These are phyloP conservation scores for Habrosyne pyritoides DNA, from an alignment of 2,888 invertebrate species.

Conservation along the genomic window DNA sequence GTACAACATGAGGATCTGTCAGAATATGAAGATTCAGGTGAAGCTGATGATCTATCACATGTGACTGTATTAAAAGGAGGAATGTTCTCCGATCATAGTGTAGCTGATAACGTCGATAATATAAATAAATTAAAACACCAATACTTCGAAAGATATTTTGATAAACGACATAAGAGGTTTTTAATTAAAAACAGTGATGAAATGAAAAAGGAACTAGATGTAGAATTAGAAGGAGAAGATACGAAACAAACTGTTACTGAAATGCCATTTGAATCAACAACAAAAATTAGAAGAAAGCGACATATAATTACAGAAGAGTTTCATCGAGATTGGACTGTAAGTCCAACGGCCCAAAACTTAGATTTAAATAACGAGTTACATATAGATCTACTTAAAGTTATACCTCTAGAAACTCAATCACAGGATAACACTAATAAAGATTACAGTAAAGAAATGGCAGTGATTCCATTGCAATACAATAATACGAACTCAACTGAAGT, in stretches of 20 bases:
- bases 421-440: conserved; percentile 34
- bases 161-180: conserved; percentile 71
- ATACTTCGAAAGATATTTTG: conserved; percentile 74
- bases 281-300: conserved; percentile 57
- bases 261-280: conserved; percentile 33
- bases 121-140: conserved; percentile 74
- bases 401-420: conserved; percentile 51
- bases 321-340: conserved; percentile 50
- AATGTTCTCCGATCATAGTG: conserved; percentile 56
- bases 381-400: conserved; percentile 61
- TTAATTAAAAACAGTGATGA: conserved; percentile 56
- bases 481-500: conserved; percentile 73
- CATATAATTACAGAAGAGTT: conserved; percentile 32
- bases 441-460: conserved; percentile 55
- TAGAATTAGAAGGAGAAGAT: conserved; percentile 57
- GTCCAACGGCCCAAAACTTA: conserved; percentile 36
- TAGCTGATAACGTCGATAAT: conserved; percentile 49
- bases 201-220: conserved; percentile 46
- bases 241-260: conserved; percentile 43
- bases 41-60: conserved; percentile 57
- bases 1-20: conserved; percentile 57
- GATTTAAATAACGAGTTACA: conserved; percentile 52
- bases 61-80: conserved; percentile 76
- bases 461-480: conserved; percentile 65
- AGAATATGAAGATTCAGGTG: conserved; percentile 61